phyloP scores from a whole-genome alignment of 1,140 invertebrate genomes.

The Drosophila grimshawi region DNA sequence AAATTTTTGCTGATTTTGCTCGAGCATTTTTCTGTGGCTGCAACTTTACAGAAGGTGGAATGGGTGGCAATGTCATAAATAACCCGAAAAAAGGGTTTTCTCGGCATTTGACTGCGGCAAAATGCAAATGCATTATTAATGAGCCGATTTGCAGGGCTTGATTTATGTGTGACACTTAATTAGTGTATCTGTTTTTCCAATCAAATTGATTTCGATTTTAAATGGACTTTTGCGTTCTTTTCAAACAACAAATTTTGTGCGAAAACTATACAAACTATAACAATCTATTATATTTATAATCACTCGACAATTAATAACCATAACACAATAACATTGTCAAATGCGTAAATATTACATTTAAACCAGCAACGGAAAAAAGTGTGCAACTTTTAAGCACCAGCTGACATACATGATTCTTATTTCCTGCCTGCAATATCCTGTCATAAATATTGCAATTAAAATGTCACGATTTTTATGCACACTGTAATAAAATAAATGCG shows the following conservation, averaged over 20 bases:
- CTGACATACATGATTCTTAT: conserved; percentile 10
- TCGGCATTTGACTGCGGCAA: conserved; percentile 54
- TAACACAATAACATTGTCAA: conserved; percentile 5
- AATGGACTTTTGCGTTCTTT: conserved; percentile 9
- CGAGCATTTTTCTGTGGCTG: conserved; percentile 17
- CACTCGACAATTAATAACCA: conserved; percentile 1
- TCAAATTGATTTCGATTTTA: conserved; percentile 3
- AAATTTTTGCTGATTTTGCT: conserved; percentile 40
- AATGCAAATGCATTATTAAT: conserved; percentile 78
- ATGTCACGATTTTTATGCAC: conserved; percentile 25
- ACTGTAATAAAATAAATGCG: not conserved
- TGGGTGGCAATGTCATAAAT: conserved; percentile 55
- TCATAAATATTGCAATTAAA: conserved; percentile 51
- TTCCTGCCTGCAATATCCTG: not conserved
- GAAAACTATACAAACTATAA: not conserved
- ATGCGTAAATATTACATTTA: conserved; percentile 19
- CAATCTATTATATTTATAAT: not conserved
- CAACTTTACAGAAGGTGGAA: not conserved
- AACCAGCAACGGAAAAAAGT: conserved; percentile 21
- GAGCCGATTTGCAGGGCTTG: conserved; percentile 53
- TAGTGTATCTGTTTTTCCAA: conserved; percentile 50
- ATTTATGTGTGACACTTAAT: conserved; percentile 76
- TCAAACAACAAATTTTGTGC: no score
- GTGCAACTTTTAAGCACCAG: conserved; percentile 8
- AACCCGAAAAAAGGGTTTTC: conserved; percentile 53